Evolutionary conservation across 1,140 invertebrate species (phyloP).

Genomic region (Helicoverpa zea): DNA sequence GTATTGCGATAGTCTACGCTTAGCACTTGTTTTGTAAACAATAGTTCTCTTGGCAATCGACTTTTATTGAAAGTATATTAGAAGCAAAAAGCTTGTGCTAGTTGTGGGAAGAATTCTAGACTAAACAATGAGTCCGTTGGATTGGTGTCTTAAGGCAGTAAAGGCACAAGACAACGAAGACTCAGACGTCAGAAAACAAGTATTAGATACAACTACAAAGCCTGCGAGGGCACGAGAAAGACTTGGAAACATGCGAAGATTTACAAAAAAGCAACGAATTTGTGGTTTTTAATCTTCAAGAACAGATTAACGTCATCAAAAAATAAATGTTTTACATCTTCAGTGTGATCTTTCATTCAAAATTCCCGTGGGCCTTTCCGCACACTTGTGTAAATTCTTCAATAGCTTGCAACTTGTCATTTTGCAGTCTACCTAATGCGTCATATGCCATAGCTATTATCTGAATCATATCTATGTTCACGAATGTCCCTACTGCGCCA

Average conservation of each 20-base stretch:
- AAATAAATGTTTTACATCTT: no score
- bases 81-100: conserved; percentile 15
- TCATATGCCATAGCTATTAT: conserved; percentile 12
- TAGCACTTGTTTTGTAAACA: conserved; percentile 23
- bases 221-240: no score
- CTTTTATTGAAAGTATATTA: conserved; percentile 39
- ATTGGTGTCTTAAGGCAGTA: background rate
- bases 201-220: no score
- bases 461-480: background rate
- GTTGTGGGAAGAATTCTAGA: conserved; percentile 29
- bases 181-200: background rate
- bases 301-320: no score
- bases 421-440: conserved; percentile 7
- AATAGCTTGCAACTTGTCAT: conserved; percentile 2
- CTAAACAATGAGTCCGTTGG: conserved; percentile 29
- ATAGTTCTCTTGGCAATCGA: conserved; percentile 25
- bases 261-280: no score
- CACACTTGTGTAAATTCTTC: conserved; percentile 1
- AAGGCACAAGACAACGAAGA: background rate
- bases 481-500: background rate
- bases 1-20: conserved; percentile 14
- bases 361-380: background rate
- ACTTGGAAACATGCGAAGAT: no score
- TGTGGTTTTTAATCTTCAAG: no score
- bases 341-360: no score